Conservation (phyloP, 1,140 invertebrate genomes). For the Oryzaephilus surinamensis region DNA sequence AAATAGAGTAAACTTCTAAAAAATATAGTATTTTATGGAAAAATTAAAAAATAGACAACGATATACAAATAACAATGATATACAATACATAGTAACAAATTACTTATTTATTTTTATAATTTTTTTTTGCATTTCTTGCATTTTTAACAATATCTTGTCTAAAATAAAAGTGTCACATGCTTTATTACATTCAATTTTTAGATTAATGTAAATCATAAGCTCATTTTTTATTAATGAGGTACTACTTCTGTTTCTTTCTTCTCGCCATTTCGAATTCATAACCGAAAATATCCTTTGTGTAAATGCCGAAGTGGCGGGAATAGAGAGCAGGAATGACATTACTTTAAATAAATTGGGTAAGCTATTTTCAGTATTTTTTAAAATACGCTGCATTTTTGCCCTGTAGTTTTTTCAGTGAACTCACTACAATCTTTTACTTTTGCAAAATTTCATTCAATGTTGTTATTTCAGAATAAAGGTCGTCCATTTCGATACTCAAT, state of each 20-base stretch:
- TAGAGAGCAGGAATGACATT: conserved; percentile 4
- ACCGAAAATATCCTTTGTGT: conserved; percentile 9
- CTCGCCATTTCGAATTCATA: conserved; percentile 10
- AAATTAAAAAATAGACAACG: background rate
- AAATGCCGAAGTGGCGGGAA: conserved; percentile 9
- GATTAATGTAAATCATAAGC: background rate
- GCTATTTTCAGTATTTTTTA: background rate
- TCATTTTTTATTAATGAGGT: conserved; percentile 8
- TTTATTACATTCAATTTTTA: background rate
- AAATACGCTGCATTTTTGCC: background rate
- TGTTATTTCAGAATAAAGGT: background rate
- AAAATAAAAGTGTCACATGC: background rate
- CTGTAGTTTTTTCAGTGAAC: background rate
- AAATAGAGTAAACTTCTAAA: background rate
- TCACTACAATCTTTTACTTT: background rate
- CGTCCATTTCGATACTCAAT: too few species aligned
- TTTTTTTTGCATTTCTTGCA: conserved; percentile 2
- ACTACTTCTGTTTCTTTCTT: conserved; percentile 9
- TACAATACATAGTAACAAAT: too few species aligned
- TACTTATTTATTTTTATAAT: background rate
- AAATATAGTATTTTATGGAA: background rate
- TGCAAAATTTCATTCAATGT: background rate
- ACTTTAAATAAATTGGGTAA: background rate
- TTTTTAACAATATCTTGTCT: background rate
- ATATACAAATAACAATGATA: too few species aligned